These are phyloP conservation scores for Umimayanthus chanpuru DNA, from an alignment of 92 coral and sea anemone genomes.

Conservation along the genomic window DNA sequence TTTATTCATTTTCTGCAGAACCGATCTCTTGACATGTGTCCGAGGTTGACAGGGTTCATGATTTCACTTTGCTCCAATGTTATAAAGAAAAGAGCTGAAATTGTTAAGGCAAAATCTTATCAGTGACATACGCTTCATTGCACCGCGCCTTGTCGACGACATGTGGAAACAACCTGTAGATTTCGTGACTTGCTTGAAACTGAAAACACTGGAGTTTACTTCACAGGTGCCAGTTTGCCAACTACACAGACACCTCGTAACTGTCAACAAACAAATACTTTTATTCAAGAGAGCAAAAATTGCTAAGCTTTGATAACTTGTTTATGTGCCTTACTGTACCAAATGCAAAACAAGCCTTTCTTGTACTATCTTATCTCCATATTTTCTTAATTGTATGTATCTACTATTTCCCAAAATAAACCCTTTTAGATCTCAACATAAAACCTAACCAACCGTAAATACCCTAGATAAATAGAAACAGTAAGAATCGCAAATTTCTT, in stretches of 20 bases:
- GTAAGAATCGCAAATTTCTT: background rate
- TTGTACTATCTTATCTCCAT: background rate
- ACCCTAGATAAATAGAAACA: background rate
- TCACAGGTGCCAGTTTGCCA: constrained; percentile 7
- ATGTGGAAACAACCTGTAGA: constrained; percentile 1
- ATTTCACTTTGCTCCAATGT: background rate
- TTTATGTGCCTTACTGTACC: background rate
- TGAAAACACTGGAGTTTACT: background rate
- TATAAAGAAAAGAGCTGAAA: background rate
- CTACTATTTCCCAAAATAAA: constrained; percentile 2
- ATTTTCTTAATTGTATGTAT: background rate
- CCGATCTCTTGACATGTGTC: background rate
- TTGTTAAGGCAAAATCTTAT: background rate
- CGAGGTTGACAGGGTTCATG: background rate
- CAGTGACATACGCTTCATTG: constrained; percentile 8
- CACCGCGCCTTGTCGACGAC: constrained; percentile 9
- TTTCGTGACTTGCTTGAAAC: background rate
- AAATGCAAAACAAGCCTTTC: background rate
- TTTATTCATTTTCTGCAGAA: background rate
- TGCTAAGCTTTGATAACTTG: background rate
- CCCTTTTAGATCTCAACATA: background rate
- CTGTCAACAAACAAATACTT: background rate
- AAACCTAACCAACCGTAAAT: constrained; percentile 11
- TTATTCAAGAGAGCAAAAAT: background rate
- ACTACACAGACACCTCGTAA: background rate